A percentile compares a stretch with the other conserved stretches of the same genome.
Evolutionary conservation across 2,888 invertebrate genomes (phyloP).

Genomic region (Tupiocoris notatus): DNA sequence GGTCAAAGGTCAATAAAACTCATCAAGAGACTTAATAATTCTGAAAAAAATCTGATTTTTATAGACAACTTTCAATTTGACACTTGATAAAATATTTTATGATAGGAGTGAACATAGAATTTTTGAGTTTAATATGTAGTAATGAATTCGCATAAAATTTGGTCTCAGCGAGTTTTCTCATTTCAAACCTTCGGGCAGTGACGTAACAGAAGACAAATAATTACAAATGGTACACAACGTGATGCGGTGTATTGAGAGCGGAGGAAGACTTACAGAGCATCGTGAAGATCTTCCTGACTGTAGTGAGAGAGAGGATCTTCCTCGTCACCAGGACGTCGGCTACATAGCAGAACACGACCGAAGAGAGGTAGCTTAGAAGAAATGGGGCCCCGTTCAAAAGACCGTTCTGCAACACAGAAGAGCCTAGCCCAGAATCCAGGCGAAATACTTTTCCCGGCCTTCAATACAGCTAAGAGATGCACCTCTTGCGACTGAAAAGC

Average conservation of each 20-base stretch:
- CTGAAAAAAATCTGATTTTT: too few relatives aligned
- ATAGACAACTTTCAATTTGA: too few relatives aligned
- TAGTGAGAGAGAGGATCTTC: constrained; percentile 62
- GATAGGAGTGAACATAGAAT: too few relatives aligned
- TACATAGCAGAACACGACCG: constrained; percentile 67
- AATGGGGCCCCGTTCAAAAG: constrained; percentile 67
- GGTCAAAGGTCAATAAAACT: too few relatives aligned
- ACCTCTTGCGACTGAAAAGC: background rate
- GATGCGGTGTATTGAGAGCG: background rate
- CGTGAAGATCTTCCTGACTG: constrained; percentile 68
- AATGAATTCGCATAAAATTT: too few relatives aligned
- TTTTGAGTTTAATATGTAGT: too few relatives aligned
- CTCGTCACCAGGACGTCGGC: constrained; percentile 64
- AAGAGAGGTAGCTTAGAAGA: constrained; percentile 67
- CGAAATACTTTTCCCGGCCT: constrained; percentile 13
- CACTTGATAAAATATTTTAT: too few relatives aligned
- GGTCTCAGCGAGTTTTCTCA: too few relatives aligned
- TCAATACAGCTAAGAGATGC: background rate
- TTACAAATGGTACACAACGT: too few relatives aligned
- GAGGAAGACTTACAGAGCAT: constrained; percentile 56
- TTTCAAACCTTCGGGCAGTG: too few relatives aligned
- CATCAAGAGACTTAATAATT: too few relatives aligned
- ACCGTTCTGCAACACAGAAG: constrained; percentile 58
- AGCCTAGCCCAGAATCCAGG: constrained; percentile 50
- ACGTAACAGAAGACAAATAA: too few relatives aligned